Conservation (phyloP, 1,140 invertebrate genomes). For the Drosophila elegans region DNA sequence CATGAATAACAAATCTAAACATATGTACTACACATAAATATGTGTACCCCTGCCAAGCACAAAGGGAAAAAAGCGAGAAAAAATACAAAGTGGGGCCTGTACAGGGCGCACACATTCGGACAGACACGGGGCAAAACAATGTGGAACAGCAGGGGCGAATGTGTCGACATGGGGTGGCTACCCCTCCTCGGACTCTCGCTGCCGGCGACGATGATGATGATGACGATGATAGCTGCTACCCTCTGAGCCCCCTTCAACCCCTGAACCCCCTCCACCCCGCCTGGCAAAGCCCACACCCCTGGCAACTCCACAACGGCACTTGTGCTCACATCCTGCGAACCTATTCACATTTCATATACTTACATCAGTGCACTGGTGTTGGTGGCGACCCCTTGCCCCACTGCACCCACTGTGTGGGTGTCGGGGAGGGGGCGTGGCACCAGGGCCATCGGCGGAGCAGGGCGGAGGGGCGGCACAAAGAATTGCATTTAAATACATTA, state of each 20-base stretch:
- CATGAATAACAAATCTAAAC: slow-evolving; percentile 78
- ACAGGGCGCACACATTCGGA: slow-evolving; percentile 26
- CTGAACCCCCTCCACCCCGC: slow-evolving; percentile 8
- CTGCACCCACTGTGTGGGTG: slow-evolving; percentile 21
- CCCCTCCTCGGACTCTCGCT: slow-evolving; percentile 38
- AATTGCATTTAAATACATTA: slow-evolving; percentile 83
- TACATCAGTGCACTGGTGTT: slow-evolving; percentile 82
- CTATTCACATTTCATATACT: slow-evolving; percentile 85
- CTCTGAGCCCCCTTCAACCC: slow-evolving; percentile 8
- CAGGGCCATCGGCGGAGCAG: neutral
- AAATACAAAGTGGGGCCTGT: slow-evolving; percentile 22
- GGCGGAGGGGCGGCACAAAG: slow-evolving; percentile 51
- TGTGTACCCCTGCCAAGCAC: slow-evolving; percentile 57
- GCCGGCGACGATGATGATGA: slow-evolving; percentile 57
- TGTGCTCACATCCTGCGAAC: slow-evolving; percentile 81
- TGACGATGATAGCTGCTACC: slow-evolving; percentile 60
- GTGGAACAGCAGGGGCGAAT: slow-evolving; percentile 44
- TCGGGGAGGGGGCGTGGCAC: neutral
- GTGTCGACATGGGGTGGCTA: slow-evolving; percentile 36
- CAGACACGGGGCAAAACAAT: slow-evolving; percentile 52
- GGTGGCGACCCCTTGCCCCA: slow-evolving; percentile 51
- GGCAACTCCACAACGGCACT: slow-evolving; percentile 39
- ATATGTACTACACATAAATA: slow-evolving; percentile 72
- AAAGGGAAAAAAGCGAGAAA: slow-evolving; percentile 22
- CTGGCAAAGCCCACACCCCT: neutral